Evolutionary conservation across 2,888 invertebrate species (phyloP), one percentile per base, ranked within the genome.

Genomic region (Acanthopleura granulata): DNA sequence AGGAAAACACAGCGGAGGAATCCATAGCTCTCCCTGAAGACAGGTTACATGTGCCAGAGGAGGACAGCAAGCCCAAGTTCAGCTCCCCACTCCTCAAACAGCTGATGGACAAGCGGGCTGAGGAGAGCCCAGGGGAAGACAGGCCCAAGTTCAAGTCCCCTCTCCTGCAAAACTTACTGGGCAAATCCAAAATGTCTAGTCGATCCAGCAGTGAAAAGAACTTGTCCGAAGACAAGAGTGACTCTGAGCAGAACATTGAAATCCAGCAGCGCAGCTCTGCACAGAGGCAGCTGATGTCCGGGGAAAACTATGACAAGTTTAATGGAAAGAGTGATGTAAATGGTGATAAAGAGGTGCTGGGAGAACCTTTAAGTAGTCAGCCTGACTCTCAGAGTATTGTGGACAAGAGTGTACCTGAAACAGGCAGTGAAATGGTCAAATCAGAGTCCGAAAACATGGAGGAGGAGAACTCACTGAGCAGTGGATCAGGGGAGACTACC

Each of bases 81-180:
- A 86, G 83, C 74, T 88, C 89, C 30, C 88, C 89, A 25, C 79
- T 88, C 0, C 81, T 88, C 69, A 86, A 87, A 77, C 86, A 87
- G 78, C 81, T 88, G 57, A 84, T 85, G 70, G 85, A 86, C 72
- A 83, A 80, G 66, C 83, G 85, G 71, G 72, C 78, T 3, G 78
- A 80, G 9, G 80, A 77, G 49, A 76, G 81, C 11, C 78, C 78
- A 1, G 79, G 81, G 15, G 78, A 82, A n/a, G 83, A 81, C 29
- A 79, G 82, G 27, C 85, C 86, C 25, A 85, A 86, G 78, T 88
- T 88, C 77, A 88, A 88, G 74, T 88, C 88, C 29, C 86, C 88
- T 25, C 79, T 88, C 27, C 78, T 88, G 73, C 88, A 88, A 78
- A 87, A 83, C 78, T 80, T 88, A 29, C 82, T 88, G 78, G 86